Evolutionary conservation across 2,113 vertebrate genomes (phyloP).

Genomic region (Microtus montanus): DNA sequence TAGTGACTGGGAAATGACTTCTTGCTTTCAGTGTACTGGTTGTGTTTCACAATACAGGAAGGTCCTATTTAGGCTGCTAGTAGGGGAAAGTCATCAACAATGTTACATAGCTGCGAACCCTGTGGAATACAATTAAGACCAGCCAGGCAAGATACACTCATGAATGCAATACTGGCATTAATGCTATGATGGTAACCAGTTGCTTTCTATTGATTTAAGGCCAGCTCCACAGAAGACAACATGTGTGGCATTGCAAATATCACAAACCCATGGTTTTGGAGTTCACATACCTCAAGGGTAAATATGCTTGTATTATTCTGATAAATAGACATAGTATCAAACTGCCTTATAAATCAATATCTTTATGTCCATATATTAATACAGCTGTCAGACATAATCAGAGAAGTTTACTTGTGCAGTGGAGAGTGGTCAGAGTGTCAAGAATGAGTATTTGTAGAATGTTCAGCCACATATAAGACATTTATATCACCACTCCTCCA

Average conservation of each 20-base stretch:
- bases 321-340: not conserved
- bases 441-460: not conserved
- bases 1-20: not conserved
- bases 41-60: not conserved
- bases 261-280: too few relatives aligned
- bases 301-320: not conserved
- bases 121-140: not conserved
- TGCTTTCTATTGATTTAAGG: not conserved
- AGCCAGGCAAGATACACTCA: not conserved
- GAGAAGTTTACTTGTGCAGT: not conserved
- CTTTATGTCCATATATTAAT: not conserved
- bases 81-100: not conserved
- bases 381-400: not conserved
- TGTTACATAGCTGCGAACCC: not conserved
- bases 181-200: not conserved
- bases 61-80: not conserved
- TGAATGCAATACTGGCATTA: not conserved
- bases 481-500: not conserved
- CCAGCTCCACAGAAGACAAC: not conserved
- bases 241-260: not conserved
- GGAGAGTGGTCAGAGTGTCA: not conserved
- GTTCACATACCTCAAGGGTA: not conserved
- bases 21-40: not conserved
- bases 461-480: not conserved
- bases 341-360: not conserved